A percentile compares a stretch with the other conserved stretches of the same genome.
Evolutionary conservation across 1,140 invertebrate species (phyloP).

Genomic region (Ladona fulva): DNA sequence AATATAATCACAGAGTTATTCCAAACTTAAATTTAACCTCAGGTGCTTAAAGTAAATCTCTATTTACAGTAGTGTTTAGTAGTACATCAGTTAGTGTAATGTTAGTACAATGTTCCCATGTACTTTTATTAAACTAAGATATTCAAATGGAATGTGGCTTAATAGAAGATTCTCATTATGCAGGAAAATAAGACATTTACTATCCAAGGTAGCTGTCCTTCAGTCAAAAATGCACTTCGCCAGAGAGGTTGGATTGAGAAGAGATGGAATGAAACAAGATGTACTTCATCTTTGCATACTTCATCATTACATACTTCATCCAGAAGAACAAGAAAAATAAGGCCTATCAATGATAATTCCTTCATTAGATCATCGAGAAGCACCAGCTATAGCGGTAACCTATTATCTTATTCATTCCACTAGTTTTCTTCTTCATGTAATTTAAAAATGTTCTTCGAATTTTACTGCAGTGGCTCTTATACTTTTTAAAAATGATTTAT

Average conservation of each 20-base stretch:
- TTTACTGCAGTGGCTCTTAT: too few relatives aligned
- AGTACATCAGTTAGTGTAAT: too few relatives aligned
- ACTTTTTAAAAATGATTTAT: too few relatives aligned
- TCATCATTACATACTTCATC: not conserved
- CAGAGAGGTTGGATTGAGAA: constrained; percentile 45
- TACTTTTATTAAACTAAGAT: too few relatives aligned
- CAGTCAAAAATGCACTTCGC: constrained; percentile 37
- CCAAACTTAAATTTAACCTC: not conserved
- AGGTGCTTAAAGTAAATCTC: not conserved
- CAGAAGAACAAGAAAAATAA: not conserved
- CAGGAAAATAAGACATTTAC: constrained; percentile 22
- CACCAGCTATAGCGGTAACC: not conserved
- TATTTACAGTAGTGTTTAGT: too few relatives aligned
- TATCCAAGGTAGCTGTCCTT: constrained; percentile 26
- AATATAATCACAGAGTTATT: not conserved
- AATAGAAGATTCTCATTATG: not conserved
- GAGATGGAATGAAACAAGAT: constrained; percentile 2
- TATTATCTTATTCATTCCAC: too few relatives aligned
- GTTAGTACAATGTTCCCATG: too few relatives aligned
- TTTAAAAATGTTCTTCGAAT: too few relatives aligned
- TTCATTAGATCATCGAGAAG: not conserved
- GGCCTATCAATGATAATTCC: not conserved
- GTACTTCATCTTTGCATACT: not conserved
- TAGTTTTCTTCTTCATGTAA: too few relatives aligned
- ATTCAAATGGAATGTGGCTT: not conserved